Evolutionary conservation across 2,113 vertebrate genomes (phyloP).

Genomic region (Mastomys natalensis): DNA sequence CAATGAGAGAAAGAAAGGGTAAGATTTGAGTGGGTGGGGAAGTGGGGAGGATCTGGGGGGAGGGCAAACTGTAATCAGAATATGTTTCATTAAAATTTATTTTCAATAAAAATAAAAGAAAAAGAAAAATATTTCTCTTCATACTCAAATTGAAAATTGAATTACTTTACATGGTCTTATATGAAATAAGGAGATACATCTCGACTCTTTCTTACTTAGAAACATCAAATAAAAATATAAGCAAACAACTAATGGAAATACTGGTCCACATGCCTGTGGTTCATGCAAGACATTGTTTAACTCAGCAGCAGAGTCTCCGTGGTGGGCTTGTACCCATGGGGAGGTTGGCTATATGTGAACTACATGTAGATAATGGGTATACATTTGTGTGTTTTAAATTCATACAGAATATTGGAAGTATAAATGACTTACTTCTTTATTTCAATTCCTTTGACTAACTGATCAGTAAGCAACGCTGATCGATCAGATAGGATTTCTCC

Average conservation of each 20-base stretch:
- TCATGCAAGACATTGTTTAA: background rate
- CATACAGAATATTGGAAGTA: background rate
- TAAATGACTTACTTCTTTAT: background rate
- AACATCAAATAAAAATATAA: background rate
- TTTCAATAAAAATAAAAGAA: background rate
- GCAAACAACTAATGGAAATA: background rate
- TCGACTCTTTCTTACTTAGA: background rate
- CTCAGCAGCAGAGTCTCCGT: background rate
- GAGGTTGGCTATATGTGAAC: background rate
- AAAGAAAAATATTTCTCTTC: background rate
- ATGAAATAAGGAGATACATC: background rate
- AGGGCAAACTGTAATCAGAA: background rate
- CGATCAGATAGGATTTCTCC: constrained; percentile 8
- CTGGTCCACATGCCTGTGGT: background rate
- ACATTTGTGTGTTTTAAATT: constrained; percentile 6
- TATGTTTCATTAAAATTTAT: background rate
- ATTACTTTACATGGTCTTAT: background rate
- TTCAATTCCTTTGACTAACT: background rate
- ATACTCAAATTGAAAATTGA: background rate
- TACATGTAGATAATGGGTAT: background rate
- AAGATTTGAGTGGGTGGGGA: background rate
- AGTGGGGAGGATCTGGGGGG: background rate
- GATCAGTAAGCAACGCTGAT: background rate
- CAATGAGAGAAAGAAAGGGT: background rate
- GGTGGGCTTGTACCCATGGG: background rate